Evolutionary conservation across 2,113 vertebrate genomes (phyloP).

Genomic region (Chelonoidis abingdonii): DNA sequence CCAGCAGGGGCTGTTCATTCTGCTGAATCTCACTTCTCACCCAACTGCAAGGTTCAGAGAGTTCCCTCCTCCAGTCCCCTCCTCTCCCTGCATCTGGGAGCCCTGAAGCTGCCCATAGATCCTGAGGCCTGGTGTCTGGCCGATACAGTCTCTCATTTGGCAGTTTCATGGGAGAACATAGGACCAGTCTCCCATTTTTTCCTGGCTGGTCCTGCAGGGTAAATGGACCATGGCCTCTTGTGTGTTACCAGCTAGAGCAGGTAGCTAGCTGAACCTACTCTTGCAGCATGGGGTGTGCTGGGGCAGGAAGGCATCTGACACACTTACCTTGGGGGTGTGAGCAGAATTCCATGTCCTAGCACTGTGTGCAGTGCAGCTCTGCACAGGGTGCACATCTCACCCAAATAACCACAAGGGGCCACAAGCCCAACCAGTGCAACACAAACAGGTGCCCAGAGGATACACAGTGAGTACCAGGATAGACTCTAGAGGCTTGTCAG

Average conservation of each 20-base stretch:
- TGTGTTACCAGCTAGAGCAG: neutral
- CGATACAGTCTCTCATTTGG: neutral
- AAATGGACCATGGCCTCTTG: neutral
- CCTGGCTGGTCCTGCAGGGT: accelerated
- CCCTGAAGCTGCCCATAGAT: neutral
- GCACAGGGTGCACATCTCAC: neutral
- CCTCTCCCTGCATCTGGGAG: neutral
- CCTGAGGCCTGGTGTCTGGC: neutral
- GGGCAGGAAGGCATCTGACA: neutral
- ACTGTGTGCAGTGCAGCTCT: neutral
- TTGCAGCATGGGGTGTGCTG: neutral
- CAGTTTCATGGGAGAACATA: neutral
- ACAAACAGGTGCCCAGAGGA: neutral
- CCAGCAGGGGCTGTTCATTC: accelerated
- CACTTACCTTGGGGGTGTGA: neutral
- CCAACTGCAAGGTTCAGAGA: neutral
- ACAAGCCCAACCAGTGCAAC: neutral
- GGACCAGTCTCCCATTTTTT: accelerated
- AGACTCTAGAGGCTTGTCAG: neutral
- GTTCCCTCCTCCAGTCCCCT: neutral
- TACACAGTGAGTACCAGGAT: neutral
- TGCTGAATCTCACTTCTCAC: neutral
- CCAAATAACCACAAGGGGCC: neutral
- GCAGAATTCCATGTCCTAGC: neutral
- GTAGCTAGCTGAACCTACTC: neutral